These are phyloP conservation scores for Creontiades dilutus DNA, from an alignment of 2,888 invertebrate genomes.

Conservation along the genomic window DNA sequence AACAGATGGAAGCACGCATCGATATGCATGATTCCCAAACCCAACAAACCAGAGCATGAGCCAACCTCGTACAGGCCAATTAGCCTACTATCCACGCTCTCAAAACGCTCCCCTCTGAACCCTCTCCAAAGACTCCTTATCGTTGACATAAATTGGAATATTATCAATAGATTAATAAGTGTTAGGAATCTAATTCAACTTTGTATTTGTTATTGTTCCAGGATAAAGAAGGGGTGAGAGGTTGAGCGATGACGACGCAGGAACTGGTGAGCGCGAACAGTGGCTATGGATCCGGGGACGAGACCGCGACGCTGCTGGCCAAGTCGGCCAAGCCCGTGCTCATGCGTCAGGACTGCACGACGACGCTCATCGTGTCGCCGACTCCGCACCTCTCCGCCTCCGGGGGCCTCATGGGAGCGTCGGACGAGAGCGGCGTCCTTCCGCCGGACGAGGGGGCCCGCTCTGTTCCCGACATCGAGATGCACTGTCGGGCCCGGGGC, in stretches of 20 bases:
- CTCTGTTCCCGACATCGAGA: slow-evolving; percentile 90
- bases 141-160: too few relatives aligned
- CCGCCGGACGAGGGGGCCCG: slow-evolving; percentile 81
- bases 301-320: slow-evolving; percentile 89
- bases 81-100: neutral
- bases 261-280: slow-evolving; percentile 81
- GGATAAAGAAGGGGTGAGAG: slow-evolving; percentile 53
- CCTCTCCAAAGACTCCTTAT: too few relatives aligned
- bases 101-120: too few relatives aligned
- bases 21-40: neutral
- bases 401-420: slow-evolving; percentile 84
- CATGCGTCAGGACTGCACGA: slow-evolving; percentile 92
- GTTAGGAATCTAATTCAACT: too few relatives aligned
- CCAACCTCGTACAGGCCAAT: neutral
- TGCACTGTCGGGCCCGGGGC: slow-evolving; percentile 82
- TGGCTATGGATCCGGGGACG: slow-evolving; percentile 88
- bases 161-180: too few relatives aligned
- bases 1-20: neutral
- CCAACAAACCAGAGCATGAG: neutral
- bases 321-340: slow-evolving; percentile 86
- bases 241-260: slow-evolving; percentile 74
- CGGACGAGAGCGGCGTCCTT: slow-evolving; percentile 85
- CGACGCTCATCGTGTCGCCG: slow-evolving; percentile 85
- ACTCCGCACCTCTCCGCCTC: slow-evolving; percentile 85
- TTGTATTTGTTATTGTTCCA: slow-evolving; percentile 45